Percentiles rank a stretch among this genome's conserved stretches.
Evolutionary conservation across 2,113 vertebrate genomes (phyloP).

Genomic region (Hassar affinis): DNA sequence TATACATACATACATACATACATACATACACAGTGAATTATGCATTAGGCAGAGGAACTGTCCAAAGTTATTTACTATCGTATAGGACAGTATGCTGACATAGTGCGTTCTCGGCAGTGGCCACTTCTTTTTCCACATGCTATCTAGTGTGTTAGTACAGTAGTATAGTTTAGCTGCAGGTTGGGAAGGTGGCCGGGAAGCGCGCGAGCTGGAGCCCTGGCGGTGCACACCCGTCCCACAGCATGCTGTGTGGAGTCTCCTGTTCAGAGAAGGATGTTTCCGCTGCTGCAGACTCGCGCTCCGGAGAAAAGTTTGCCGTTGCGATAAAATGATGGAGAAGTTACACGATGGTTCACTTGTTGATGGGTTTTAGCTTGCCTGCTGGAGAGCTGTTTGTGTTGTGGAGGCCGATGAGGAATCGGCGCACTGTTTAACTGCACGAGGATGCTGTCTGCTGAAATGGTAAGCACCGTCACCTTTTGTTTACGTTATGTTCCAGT

Average conservation of each 20-base stretch:
- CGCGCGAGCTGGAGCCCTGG: background rate
- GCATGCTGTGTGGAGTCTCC: background rate
- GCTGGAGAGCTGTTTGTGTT: background rate
- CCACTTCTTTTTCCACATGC: no score
- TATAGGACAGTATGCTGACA: background rate
- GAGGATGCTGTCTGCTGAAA: conserved; percentile 6
- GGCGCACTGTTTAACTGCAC: conserved; percentile 1
- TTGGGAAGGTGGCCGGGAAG: background rate
- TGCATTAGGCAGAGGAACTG: background rate
- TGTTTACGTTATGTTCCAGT: background rate
- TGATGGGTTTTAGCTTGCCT: background rate
- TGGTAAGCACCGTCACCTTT: conserved; percentile 29
- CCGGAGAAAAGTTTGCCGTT: background rate
- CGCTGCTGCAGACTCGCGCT: conserved; percentile 19
- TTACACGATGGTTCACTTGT: background rate
- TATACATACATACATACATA: no score
- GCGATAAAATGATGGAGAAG: background rate
- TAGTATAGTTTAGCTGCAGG: background rate
- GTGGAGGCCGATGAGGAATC: conserved; percentile 21
- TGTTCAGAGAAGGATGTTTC: conserved; percentile 27
- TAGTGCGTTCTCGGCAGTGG: no score
- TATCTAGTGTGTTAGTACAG: no score
- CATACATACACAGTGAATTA: background rate
- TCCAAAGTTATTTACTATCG: background rate
- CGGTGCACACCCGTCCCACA: background rate